Evolutionary conservation across 1,140 invertebrate genomes (phyloP), one percentile per base, ranked within the genome.

Genomic region (Harlomillsia oculata): DNA sequence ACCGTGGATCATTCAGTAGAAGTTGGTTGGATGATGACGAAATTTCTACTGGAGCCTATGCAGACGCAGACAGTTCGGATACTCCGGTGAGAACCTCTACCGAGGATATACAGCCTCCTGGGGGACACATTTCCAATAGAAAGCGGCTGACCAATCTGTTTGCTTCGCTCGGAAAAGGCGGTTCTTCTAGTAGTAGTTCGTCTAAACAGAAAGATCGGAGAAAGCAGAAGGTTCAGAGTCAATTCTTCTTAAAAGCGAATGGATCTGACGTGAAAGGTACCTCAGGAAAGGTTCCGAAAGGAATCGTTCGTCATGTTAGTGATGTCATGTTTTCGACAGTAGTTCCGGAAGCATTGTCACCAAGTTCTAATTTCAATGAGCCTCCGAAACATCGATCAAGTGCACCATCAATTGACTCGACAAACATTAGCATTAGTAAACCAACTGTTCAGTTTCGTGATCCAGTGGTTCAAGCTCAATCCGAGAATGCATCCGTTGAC

Each of bases 11-110:
- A 34, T 11, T 25, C 9, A 34, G 14, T 6, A 26, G 36, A 18
- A 21, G 2, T 28, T 64, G 64, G 62, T 37, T 57, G n/a, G 66
- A 67, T 37, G 68, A 68, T 51, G 68, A 59, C 5, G 68, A 69
- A 20, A 36, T 66, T 18, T 67, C 66, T 9, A 66, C 53, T 37
- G 68, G 68, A 36, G 58, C 48, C 26, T 40, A 66, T 13, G 68
- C 57, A 8, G 68, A 69, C 60, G 63, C 57, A 1, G 68, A 69
- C 39, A 68, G 58, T 23, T 67, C 66, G 11, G 67, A 68, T 58
- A 62, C 59, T 2, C 37, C 43, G 51, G n/a, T 61, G 51, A 23
- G 43, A 34, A 53, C 40, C 34, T 53, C 54, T 25, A 18, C 30
- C 2, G 55, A 56, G 16, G 53, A 50, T 29, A 50, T 62, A 20